Conservation (phyloP, 2,888 invertebrate genomes). For the Entomobrya proxima region DNA sequence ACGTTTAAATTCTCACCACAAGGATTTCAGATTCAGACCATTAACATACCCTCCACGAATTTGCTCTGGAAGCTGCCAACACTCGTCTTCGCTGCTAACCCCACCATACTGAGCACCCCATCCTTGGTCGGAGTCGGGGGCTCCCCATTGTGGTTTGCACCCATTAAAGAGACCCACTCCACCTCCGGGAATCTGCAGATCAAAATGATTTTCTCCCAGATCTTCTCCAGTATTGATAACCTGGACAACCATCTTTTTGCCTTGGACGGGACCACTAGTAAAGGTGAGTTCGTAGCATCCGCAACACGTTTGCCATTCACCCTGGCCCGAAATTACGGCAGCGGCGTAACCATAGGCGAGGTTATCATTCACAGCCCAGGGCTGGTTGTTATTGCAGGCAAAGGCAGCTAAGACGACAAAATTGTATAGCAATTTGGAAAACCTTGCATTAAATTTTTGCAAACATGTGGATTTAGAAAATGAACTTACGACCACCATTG, state of each 20-base stretch:
- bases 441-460: no score
- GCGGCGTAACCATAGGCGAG: conserved; percentile 62
- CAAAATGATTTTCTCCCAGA: conserved; percentile 68
- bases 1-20: no score
- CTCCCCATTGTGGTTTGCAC: conserved; percentile 64
- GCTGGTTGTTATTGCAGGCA: no score
- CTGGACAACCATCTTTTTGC: conserved; percentile 66
- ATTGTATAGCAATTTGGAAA: no score
- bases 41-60: conserved; percentile 29
- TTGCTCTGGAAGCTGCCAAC: conserved; percentile 56
- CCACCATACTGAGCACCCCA: conserved; percentile 66
- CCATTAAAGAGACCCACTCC: conserved; percentile 69
- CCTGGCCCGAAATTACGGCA: conserved; percentile 43
- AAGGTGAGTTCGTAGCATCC: conserved; percentile 66
- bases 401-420: no score
- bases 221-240: conserved; percentile 68
- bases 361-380: conserved; percentile 55
- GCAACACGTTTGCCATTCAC: conserved; percentile 62
- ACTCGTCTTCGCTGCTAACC: conserved; percentile 44
- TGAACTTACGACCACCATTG: no score
- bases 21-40: not conserved
- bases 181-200: conserved; percentile 68
- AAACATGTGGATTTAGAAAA: no score
- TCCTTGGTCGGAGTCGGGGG: conserved; percentile 46
- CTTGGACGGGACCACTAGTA: conserved; percentile 52